Percentiles rank a stretch among this genome's conserved stretches.
These are phyloP conservation scores for Ciconia maguari DNA, from an alignment of 2,113 vertebrate genomes.

Conservation along the genomic window DNA sequence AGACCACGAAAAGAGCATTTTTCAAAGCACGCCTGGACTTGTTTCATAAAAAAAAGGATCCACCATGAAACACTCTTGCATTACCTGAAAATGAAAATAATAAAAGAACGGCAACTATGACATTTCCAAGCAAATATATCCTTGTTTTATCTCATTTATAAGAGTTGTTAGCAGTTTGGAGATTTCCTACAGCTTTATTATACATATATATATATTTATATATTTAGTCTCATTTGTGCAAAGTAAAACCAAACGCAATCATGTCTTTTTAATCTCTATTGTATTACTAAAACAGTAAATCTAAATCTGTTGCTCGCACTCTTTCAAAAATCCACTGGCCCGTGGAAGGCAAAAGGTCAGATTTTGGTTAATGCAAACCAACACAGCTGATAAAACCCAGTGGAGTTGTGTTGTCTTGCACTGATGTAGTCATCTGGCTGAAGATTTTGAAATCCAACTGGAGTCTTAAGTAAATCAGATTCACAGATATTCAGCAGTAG, in stretches of 20 bases:
- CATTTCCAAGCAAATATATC: background rate
- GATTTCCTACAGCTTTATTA: slow-evolving; percentile 54
- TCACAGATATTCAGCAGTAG: background rate
- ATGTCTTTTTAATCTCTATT: background rate
- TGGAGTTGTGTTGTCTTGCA: background rate
- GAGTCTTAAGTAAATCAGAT: background rate
- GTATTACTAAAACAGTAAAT: background rate
- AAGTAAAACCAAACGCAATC: background rate
- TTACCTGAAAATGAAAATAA: background rate
- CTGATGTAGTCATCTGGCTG: background rate
- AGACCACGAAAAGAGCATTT: slow-evolving; percentile 69
- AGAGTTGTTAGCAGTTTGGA: slow-evolving; percentile 19
- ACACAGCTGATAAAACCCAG: background rate
- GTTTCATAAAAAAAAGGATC: slow-evolving; percentile 11
- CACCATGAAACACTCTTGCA: background rate
- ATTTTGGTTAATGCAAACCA: background rate
- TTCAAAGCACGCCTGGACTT: slow-evolving; percentile 49
- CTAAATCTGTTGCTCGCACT: background rate
- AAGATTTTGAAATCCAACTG: background rate
- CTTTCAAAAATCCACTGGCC: background rate
- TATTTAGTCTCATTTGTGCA: slow-evolving; percentile 32
- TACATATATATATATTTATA: slow-evolving; percentile 41
- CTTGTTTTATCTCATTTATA: slow-evolving; percentile 41
- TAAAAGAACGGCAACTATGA: background rate
- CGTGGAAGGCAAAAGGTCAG: background rate